Conservation (phyloP, 2,888 invertebrate genomes). For the Acleris cristana region DNA sequence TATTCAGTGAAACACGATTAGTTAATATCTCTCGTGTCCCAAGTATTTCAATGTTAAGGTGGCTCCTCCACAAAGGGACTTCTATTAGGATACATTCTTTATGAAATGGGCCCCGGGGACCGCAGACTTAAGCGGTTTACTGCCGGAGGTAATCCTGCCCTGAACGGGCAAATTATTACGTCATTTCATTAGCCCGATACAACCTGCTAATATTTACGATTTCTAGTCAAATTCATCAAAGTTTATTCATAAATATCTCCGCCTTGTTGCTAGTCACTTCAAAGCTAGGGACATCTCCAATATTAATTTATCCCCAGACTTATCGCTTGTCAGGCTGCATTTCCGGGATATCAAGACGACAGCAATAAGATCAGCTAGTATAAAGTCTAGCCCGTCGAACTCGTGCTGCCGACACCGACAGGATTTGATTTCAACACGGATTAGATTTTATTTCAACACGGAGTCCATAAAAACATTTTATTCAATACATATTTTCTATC, state of each 20-base stretch:
- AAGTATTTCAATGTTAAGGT: constrained; percentile 32
- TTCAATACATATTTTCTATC: too few relatives aligned
- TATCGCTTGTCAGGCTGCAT: constrained; percentile 13
- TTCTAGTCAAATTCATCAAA: neutral
- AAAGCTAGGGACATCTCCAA: constrained; percentile 5
- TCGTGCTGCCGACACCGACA: constrained; percentile 8
- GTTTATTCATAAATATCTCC: neutral
- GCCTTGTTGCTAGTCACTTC: too few relatives aligned
- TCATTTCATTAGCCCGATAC: constrained; percentile 17
- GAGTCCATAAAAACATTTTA: neutral
- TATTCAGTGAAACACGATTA: constrained; percentile 10
- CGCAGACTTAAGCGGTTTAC: constrained; percentile 29
- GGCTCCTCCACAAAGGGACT: constrained; percentile 27
- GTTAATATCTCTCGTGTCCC: constrained; percentile 21
- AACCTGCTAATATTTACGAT: neutral
- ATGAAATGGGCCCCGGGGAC: constrained; percentile 26
- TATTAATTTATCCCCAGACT: constrained; percentile 15
- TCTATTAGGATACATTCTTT: constrained; percentile 35
- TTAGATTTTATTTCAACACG: constrained; percentile 10
- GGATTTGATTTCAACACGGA: constrained; percentile 11
- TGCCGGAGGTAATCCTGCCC: constrained; percentile 14
- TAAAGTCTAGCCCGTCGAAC: neutral
- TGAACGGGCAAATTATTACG: constrained; percentile 19
- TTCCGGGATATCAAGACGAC: constrained; percentile 19
- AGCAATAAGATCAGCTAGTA: constrained; percentile 11